These are phyloP conservation scores for Pterois miles DNA, from an alignment of 2,797 vertebrate species.

Conservation along the genomic window DNA sequence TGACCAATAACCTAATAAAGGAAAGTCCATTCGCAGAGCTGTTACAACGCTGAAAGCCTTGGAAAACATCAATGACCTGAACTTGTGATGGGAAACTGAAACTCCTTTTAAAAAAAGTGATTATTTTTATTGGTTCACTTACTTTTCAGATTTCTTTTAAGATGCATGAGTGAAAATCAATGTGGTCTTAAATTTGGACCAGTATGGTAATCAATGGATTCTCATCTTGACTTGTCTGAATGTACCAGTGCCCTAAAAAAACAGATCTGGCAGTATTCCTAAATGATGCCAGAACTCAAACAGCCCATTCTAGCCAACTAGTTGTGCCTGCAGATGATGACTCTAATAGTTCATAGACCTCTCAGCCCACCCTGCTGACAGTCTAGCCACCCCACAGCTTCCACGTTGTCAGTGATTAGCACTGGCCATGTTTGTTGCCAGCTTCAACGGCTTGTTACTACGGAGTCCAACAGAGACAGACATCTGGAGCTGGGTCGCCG, in stretches of 20 bases:
- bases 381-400: slow-evolving; percentile 45
- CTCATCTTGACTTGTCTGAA: not conserved
- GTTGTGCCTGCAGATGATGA: slow-evolving; percentile 28
- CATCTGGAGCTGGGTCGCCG: slow-evolving; percentile 68
- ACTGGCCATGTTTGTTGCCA: slow-evolving; percentile 53
- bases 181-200: not conserved
- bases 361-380: slow-evolving; percentile 34
- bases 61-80: not conserved
- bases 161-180: not conserved
- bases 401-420: slow-evolving; percentile 61
- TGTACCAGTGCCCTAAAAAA: not conserved
- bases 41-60: not conserved
- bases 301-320: not conserved
- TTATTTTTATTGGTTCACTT: not conserved
- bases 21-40: slow-evolving; percentile 2
- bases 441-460: slow-evolving; percentile 33
- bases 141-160: not conserved
- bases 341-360: slow-evolving; percentile 24
- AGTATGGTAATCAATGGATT: not conserved
- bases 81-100: not conserved
- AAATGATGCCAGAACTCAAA: not conserved
- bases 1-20: not conserved
- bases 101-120: not conserved
- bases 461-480: slow-evolving; percentile 64
- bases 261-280: not conserved